phyloP scores from a whole-genome alignment of 2,797 vertebrate genomes.

The Pitangus sulphuratus region DNA sequence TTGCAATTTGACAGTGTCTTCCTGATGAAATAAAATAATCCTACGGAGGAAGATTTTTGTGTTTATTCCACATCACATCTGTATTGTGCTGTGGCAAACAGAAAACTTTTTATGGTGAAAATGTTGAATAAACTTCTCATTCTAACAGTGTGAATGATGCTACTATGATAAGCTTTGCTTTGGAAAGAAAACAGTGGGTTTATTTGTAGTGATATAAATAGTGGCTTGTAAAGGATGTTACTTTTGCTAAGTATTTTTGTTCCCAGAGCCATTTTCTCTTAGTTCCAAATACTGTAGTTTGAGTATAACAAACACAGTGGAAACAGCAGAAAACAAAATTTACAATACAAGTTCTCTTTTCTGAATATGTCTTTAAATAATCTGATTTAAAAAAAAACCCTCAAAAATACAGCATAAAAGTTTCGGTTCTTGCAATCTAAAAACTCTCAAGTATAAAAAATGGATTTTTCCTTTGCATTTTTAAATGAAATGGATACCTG shows the following conservation, averaged over 20 bases:
- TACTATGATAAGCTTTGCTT: conserved; percentile 28
- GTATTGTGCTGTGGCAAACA: conserved; percentile 30
- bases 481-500: not conserved
- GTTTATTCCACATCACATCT: not conserved
- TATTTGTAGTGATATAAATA: conserved; percentile 7
- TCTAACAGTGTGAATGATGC: conserved; percentile 30
- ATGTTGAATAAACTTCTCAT: conserved; percentile 34
- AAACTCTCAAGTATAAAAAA: not conserved
- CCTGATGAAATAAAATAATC: not conserved
- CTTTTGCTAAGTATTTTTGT: conserved; percentile 16
- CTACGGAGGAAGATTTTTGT: not conserved
- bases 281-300: not conserved
- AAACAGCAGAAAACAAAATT: not conserved
- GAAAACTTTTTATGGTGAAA: conserved; percentile 37
- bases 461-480: not conserved
- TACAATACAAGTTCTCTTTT: not conserved
- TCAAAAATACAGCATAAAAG: not conserved
- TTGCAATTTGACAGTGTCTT: not conserved
- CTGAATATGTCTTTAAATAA: not conserved
- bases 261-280: not conserved
- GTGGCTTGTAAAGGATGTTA: not conserved
- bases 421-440: not conserved
- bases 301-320: not conserved
- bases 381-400: not conserved
- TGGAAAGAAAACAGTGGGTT: conserved; percentile 3